These are phyloP conservation scores for Apis laboriosa DNA, from an alignment of 1,140 invertebrate genomes.

Conservation along the genomic window DNA sequence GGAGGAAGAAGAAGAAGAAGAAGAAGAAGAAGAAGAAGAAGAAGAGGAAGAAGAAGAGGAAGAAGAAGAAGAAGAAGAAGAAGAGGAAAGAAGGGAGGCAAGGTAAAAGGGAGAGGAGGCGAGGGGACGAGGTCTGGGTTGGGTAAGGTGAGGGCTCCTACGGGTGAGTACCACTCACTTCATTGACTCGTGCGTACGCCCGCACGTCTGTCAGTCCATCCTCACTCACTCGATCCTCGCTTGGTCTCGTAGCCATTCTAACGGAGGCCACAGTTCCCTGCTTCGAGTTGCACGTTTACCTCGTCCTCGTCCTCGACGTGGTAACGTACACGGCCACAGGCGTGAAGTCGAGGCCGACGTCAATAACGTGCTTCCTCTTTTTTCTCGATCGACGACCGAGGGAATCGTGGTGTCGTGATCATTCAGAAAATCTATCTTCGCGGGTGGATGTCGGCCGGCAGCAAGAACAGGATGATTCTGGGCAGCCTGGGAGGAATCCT, in stretches of 20 bases:
- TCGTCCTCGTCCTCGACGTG: conserved; percentile 4
- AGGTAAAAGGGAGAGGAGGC: conserved; percentile 66
- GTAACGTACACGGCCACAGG: conserved; percentile 16
- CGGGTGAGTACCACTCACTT: conserved; percentile 72
- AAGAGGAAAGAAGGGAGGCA: conserved; percentile 63
- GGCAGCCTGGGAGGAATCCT: conserved; percentile 57
- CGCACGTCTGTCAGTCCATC: conserved; percentile 68
- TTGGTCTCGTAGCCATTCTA: conserved; percentile 53
- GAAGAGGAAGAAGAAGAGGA: conserved; percentile 45
- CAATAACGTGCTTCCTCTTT: background rate
- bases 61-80: conserved; percentile 34
- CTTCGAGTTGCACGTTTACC: conserved; percentile 5
- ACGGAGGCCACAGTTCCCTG: conserved; percentile 48
- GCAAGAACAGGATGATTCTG: conserved; percentile 61
- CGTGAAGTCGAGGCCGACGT: conserved; percentile 15
- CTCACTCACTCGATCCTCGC: conserved; percentile 62
- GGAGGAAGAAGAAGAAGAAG: conserved; percentile 32
- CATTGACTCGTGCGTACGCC: conserved; percentile 74
- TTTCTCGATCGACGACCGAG: background rate
- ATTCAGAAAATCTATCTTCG: background rate
- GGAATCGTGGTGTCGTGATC: background rate
- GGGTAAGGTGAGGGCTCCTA: conserved; percentile 72
- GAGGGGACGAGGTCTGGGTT: conserved; percentile 64
- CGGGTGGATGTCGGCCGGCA: conserved; percentile 38
- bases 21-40: conserved; percentile 54